Percentiles rank a stretch among this genome's conserved stretches.
These are phyloP conservation scores for Rapana venosa DNA, from an alignment of 2,888 invertebrate species.

Conservation along the genomic window DNA sequence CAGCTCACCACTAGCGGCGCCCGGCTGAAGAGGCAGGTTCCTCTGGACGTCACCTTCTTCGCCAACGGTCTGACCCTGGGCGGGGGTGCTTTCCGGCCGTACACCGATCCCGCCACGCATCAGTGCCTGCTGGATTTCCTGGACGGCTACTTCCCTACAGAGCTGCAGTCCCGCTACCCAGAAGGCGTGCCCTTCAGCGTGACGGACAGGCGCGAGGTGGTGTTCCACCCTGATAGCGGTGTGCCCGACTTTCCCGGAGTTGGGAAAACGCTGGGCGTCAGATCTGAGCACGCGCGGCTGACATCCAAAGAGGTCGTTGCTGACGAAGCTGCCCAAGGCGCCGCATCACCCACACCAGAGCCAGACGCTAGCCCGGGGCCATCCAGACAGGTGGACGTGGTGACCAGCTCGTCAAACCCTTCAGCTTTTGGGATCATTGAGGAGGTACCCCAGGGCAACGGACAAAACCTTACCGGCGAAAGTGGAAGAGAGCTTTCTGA, in stretches of 20 bases:
- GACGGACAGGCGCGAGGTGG: conserved; percentile 69
- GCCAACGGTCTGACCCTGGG: conserved; percentile 81
- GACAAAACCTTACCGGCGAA: conserved; percentile 55
- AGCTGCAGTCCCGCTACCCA: conserved; percentile 80
- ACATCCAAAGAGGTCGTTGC: conserved; percentile 59
- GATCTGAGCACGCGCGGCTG: conserved; percentile 71
- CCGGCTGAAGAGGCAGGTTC: conserved; percentile 78
- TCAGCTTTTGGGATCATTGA: conserved; percentile 74
- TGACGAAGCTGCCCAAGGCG: conserved; percentile 16
- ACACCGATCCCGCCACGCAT: conserved; percentile 77
- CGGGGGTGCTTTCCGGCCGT: conserved; percentile 79
- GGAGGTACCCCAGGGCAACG: conserved; percentile 72
- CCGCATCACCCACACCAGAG: background rate
- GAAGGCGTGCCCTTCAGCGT: conserved; percentile 81
- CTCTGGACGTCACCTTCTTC: conserved; percentile 80
- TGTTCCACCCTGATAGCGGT: conserved; percentile 65
- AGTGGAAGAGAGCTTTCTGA: conserved; percentile 5
- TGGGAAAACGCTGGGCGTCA: conserved; percentile 74
- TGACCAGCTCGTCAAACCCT: conserved; percentile 71
- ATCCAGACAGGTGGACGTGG: conserved; percentile 70
- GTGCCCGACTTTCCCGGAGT: conserved; percentile 63
- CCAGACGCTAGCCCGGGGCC: conserved; percentile 53
- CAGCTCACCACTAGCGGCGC: conserved; percentile 75
- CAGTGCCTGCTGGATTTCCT: conserved; percentile 80
- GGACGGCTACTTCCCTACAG: conserved; percentile 82